Percentiles rank a stretch among this genome's conserved stretches.
phyloP scores from a whole-genome alignment of 2,797 vertebrate species.

The Falco rusticolus region DNA sequence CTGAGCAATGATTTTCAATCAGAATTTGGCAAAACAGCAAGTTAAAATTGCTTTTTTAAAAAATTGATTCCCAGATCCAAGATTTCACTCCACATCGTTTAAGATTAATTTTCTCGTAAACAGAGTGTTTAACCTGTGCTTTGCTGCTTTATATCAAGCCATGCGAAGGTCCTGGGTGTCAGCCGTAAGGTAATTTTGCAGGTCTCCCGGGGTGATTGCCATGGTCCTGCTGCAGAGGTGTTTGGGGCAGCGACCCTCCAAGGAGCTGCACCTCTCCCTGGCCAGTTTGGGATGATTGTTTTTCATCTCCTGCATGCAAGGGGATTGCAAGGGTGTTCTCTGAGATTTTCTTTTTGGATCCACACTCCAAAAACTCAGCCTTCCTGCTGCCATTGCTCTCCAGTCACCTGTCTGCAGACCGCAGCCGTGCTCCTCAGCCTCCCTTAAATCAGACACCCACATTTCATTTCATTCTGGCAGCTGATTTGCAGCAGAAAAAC shows the following conservation, averaged over 20 bases:
- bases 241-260: rapidly evolving
- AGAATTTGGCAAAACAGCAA: not conserved
- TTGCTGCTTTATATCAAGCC: not conserved
- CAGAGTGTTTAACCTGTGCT: not conserved
- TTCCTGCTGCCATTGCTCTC: not conserved
- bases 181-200: not conserved
- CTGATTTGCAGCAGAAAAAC: not conserved
- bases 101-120: not conserved
- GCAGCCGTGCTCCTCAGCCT: not conserved
- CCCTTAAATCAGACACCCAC: rapidly evolving
- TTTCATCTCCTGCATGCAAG: not conserved
- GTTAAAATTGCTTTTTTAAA: not conserved
- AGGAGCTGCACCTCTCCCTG: not conserved
- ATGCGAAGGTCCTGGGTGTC: not conserved
- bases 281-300: not conserved
- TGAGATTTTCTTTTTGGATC: not conserved
- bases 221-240: not conserved
- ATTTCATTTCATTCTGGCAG: not conserved
- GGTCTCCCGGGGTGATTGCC: not conserved
- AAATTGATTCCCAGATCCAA: not conserved
- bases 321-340: rapidly evolving
- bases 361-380: rapidly evolving
- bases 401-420: not conserved
- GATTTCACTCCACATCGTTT: not conserved
- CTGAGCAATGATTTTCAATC: not conserved